Evolutionary conservation across 2,888 invertebrate species (phyloP).

Genomic region (Leptinotarsa juncta): DNA sequence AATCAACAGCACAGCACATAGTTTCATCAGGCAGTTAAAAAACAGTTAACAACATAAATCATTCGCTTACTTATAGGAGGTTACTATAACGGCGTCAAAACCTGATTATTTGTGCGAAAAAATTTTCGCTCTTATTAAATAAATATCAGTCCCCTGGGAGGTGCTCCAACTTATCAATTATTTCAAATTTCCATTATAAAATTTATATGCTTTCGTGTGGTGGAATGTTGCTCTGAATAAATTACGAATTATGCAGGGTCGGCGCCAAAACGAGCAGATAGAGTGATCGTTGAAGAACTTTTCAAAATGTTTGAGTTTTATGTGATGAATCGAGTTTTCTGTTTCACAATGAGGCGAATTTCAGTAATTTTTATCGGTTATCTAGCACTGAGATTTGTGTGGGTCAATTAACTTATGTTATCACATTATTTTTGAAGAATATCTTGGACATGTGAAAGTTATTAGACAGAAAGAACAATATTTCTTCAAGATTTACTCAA

Average conservation of each 20-base stretch:
- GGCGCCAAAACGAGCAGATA: not conserved
- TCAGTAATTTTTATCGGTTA: no score
- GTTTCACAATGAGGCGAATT: no score
- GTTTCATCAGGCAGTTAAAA: not conserved
- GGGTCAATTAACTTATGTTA: no score
- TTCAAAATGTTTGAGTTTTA: not conserved
- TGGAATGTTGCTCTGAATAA: conserved; percentile 43
- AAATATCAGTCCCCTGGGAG: conserved; percentile 28
- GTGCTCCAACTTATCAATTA: conserved; percentile 39
- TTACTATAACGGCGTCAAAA: conserved; percentile 22
- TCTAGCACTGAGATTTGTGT: no score
- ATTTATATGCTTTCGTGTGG: conserved; percentile 38
- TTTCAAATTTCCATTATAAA: conserved; percentile 34
- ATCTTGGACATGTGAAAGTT: no score
- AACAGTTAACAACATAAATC: conserved; percentile 4
- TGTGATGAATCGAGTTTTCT: no score
- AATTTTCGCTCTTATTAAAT: conserved; percentile 35
- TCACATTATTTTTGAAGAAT: no score
- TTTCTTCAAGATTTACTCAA: no score
- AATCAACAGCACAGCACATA: not conserved
- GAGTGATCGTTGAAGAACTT: not conserved
- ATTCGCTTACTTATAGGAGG: conserved; percentile 17
- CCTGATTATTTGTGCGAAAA: conserved; percentile 21
- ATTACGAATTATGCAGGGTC: conserved; percentile 28
- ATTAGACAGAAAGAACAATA: no score